phyloP scores from a whole-genome alignment of 2,888 invertebrate genomes.

The Drosophila demipolita region DNA sequence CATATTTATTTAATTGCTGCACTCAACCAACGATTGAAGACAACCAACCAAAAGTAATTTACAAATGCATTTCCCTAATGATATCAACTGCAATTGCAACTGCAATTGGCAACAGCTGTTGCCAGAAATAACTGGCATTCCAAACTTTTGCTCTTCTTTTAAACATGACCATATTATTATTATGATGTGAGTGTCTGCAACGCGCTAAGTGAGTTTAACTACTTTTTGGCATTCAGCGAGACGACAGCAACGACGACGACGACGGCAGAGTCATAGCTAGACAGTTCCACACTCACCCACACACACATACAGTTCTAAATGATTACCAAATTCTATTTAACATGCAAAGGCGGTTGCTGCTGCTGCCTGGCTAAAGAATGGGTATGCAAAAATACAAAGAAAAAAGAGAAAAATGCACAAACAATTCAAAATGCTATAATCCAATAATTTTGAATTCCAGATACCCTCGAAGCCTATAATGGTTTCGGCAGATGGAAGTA shows the following conservation, averaged over 20 bases:
- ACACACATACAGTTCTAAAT: conserved; percentile 13
- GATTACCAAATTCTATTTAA: conserved; percentile 54
- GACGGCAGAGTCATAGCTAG: conserved; percentile 16
- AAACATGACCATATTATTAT: conserved; percentile 22
- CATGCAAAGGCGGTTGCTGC: conserved; percentile 58
- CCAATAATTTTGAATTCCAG: not conserved
- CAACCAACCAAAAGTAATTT: conserved; percentile 34
- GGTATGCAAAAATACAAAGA: conserved; percentile 15
- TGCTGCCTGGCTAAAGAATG: conserved; percentile 33
- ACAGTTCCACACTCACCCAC: conserved; percentile 2
- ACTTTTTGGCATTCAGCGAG: conserved; percentile 27
- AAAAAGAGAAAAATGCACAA: conserved; percentile 7
- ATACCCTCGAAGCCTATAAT: not conserved
- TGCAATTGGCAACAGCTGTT: conserved; percentile 55
- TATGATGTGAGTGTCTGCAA: conserved; percentile 42
- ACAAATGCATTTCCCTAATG: conserved; percentile 34
- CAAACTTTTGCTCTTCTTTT: conserved; percentile 15
- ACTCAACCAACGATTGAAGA: conserved; percentile 9
- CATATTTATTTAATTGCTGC: not conserved
- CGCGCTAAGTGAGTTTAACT: conserved; percentile 39
- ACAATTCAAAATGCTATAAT: not conserved
- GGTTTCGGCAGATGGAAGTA: not conserved
- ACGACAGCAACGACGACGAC: conserved; percentile 7
- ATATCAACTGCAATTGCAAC: conserved; percentile 27
- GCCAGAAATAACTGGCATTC: conserved; percentile 28